Evolutionary conservation across 2,888 invertebrate genomes (phyloP).

Genomic region (Lamellibrachia columna): DNA sequence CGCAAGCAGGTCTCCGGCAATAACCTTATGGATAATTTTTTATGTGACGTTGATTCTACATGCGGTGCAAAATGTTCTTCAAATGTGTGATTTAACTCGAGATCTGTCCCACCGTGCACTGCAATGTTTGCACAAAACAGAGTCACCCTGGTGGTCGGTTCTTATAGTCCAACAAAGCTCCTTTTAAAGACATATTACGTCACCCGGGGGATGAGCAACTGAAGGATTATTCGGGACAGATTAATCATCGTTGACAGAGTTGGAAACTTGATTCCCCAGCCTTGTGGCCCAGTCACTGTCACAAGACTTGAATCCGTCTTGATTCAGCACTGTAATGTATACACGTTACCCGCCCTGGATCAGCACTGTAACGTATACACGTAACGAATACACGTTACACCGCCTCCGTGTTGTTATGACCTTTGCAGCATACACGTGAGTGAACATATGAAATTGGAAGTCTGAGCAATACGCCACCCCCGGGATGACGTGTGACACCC

Average conservation of each 20-base stretch:
- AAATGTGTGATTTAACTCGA: neutral
- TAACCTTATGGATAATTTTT: too few species aligned
- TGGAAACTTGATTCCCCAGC: neutral
- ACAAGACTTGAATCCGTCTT: neutral
- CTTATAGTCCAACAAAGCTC: neutral
- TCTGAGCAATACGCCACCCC: neutral
- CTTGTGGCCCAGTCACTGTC: neutral
- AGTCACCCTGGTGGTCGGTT: neutral
- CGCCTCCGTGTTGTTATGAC: neutral
- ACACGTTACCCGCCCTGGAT: neutral
- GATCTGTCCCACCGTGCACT: too few species aligned
- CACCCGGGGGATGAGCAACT: neutral
- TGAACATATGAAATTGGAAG: neutral
- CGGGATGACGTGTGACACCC: neutral
- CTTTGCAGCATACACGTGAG: neutral
- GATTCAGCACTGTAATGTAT: neutral
- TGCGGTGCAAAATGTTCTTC: too few species aligned
- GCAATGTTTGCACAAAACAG: neutral
- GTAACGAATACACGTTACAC: neutral
- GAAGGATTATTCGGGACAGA: neutral
- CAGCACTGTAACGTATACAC: neutral
- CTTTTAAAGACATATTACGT: neutral
- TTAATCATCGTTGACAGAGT: neutral
- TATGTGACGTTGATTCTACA: too few species aligned
- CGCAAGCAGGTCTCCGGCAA: too few species aligned